Percentiles rank a stretch among this genome's conserved stretches.
Conservation (phyloP, 2,113 vertebrate species). For the Istiophorus platypterus region DNA sequence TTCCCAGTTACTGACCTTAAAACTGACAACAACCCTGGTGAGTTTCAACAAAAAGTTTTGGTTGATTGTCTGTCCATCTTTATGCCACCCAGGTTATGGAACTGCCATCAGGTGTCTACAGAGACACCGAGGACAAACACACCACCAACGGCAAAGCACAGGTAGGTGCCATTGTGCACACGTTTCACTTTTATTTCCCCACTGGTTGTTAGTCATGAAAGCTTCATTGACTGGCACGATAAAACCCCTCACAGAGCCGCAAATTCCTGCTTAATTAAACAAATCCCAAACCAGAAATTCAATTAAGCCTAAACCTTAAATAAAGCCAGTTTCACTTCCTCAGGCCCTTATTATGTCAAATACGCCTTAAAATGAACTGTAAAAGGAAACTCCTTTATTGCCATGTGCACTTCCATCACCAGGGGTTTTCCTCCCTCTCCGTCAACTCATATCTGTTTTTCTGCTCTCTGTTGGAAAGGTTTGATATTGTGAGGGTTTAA, state of each 20-base stretch:
- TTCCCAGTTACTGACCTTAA: constrained; percentile 1
- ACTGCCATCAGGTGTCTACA: constrained; percentile 18
- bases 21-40: background rate
- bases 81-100: constrained; percentile 35
- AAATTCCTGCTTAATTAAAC: constrained; percentile 17
- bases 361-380: constrained; percentile 2
- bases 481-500: constrained; percentile 54
- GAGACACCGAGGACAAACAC: constrained; percentile 26
- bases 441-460: constrained; percentile 14
- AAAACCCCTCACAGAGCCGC: background rate
- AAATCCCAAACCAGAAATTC: constrained; percentile 7
- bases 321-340: background rate
- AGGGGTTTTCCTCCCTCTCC: constrained; percentile 24
- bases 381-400: constrained; percentile 29
- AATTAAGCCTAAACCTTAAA: constrained; percentile 15
- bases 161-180: constrained; percentile 1
- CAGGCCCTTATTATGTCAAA: constrained; percentile 15
- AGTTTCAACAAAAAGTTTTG: background rate
- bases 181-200: constrained; percentile 28
- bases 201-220: constrained; percentile 5
- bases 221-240: background rate
- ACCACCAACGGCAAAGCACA: background rate
- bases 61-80: constrained; percentile 5
- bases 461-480: constrained; percentile 28
- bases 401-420: constrained; percentile 35